Evolutionary conservation across 2,113 vertebrate genomes (phyloP), one percentile per base, ranked within the genome.

Genomic region (Pterophyllum scalare): DNA sequence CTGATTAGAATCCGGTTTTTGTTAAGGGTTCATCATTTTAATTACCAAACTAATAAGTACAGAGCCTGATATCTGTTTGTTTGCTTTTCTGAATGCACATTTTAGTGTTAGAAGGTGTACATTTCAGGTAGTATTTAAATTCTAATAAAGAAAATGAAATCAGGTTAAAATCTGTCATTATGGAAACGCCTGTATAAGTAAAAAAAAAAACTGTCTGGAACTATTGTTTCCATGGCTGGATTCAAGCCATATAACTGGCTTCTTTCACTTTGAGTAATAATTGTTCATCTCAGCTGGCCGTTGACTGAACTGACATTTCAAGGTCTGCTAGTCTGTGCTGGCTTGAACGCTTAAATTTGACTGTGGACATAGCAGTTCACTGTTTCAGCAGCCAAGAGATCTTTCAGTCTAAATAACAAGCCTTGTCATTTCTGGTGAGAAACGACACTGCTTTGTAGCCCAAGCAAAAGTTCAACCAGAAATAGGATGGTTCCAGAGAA

Each of bases 261-360:
- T 49, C 14, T 17, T n/a, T n/a, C n/a, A n/a, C n/a, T n/a, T n/a
- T 43, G 40, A 14, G 40, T 43, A 43, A 43, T 43, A 43, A 43
- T 43, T 4, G 12, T 46, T 46, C 15, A 14, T 46, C 13, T 46
- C 13, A 13, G 6, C 43, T 19, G 46, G 46, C 6, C 15, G 14
- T 52, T 52, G 46, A 72, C 19, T 72, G 67, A n/a, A 52, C 26
- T n/a, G 46, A 54, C 67, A 72, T 72, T 72, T 72, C 67, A 72
- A 49, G 26, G 26, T 54, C 26, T 33, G 17, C 65, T 70, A 52
- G 15, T 70, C 24, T 11, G 1, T 20, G 6, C 11, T 33, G 17
- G 67, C 26, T 4, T 54, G 46, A 72, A 54, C 33, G 26, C 11
- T n/a, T 54, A 72, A 52, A 70, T 70, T 52, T 31, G 43, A 70